phyloP scores from a whole-genome alignment of 2,113 vertebrate genomes.

The Nipponia nippon region DNA sequence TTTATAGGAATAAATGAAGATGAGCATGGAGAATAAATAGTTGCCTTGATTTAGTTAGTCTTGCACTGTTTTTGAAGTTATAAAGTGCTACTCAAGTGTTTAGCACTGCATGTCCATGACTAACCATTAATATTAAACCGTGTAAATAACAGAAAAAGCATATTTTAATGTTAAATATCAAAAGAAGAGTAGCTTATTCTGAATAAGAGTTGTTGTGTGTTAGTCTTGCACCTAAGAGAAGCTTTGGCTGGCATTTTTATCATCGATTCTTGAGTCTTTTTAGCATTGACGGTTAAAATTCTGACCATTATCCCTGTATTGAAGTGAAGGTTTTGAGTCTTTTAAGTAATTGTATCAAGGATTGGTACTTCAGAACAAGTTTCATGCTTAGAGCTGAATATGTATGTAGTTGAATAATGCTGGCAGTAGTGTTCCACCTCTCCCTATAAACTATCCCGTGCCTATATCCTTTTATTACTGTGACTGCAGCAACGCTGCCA shows the following conservation, averaged over 20 bases:
- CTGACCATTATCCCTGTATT: neutral
- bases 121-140: neutral
- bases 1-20: neutral
- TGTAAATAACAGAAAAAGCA: neutral
- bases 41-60: neutral
- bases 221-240: neutral
- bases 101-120: neutral
- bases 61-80: neutral
- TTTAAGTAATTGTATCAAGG: neutral
- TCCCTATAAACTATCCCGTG: neutral
- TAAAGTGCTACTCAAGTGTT: neutral
- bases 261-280: neutral
- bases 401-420: neutral
- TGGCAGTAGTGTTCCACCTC: neutral
- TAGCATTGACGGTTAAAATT: neutral
- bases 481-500: neutral
- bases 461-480: neutral
- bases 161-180: neutral
- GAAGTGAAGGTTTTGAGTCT: neutral
- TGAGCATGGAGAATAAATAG: neutral
- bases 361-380: neutral
- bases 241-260: neutral
- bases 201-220: neutral
- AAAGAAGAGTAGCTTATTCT: neutral
- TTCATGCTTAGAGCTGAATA: neutral